These are phyloP conservation scores for Chaenogobius annularis DNA, from an alignment of 2,113 vertebrate species.

Conservation along the genomic window DNA sequence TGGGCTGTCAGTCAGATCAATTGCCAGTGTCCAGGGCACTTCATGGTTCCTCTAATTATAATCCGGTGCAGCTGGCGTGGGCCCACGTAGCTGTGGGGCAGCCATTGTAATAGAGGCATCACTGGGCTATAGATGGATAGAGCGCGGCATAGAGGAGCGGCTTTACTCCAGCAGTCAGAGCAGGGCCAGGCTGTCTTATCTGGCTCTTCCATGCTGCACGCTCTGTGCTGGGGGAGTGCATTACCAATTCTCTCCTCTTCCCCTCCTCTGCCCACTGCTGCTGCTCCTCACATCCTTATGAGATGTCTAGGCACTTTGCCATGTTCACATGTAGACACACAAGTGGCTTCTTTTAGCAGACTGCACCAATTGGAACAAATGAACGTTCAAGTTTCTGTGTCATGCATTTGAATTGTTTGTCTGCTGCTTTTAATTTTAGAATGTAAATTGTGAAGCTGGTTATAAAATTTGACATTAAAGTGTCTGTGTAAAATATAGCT, in stretches of 20 bases:
- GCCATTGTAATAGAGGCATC: constrained; percentile 83
- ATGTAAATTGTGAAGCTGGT: constrained; percentile 14
- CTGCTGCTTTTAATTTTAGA: constrained; percentile 38
- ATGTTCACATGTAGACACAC: constrained; percentile 49
- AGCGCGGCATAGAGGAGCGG: constrained; percentile 70
- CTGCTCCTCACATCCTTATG: constrained; percentile 59
- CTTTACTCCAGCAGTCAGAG: constrained; percentile 76
- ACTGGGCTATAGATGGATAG: constrained; percentile 77
- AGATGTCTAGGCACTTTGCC: constrained; percentile 68
- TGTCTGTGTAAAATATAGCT: constrained; percentile 38
- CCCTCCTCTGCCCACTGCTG: constrained; percentile 36
- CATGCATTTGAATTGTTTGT: constrained; percentile 20
- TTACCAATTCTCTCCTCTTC: constrained; percentile 70
- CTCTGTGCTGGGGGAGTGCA: constrained; percentile 72
- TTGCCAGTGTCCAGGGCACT: constrained; percentile 79
- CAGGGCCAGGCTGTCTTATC: constrained; percentile 79
- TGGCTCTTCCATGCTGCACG: constrained; percentile 72
- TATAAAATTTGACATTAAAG: constrained; percentile 19
- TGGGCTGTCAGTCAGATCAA: constrained; percentile 84
- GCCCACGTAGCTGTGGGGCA: constrained; percentile 78
- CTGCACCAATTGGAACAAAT: constrained; percentile 42
- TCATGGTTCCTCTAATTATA: constrained; percentile 83
- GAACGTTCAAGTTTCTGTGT: constrained; percentile 30
- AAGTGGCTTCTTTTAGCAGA: constrained; percentile 44
- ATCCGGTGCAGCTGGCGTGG: constrained; percentile 76